Base-by-base conservation (phyloP, 2,888 invertebrate species). In the Deladenus siricidicola region DNA sequence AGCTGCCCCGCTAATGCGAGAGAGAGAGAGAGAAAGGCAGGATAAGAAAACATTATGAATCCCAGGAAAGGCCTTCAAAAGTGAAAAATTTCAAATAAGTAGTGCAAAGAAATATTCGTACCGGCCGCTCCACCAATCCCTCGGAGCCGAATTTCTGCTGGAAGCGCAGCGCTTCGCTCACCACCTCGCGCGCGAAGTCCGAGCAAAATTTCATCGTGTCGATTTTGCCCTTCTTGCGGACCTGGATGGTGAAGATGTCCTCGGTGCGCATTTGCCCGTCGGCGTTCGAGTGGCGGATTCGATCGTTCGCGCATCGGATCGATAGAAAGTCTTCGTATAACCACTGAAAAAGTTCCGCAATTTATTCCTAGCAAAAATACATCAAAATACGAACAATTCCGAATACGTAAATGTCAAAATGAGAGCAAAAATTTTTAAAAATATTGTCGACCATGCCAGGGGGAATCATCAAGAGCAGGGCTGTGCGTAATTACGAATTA, bases 121-220 rank as follows among this genome's bases (percentile, higher is more conserved):
- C 66, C 42, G 51, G 28, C 42, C 44, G 43, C 55, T 63, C 54
- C 8, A 45, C 39, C 34, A 57, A 51, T n/a, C 51, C 39, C 39
- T 63, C 63, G 3, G 57, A 50, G 54, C 67, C 66, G 43, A 76
- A 78, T 49, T 73, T 70, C 8, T 66, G 58, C 50, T 69, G 68
- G 52, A 70, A 70, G 17, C 52, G 44, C 50, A 72, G 54, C n/a
- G 92, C 90, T 78, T 93, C 89, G 6, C 91, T 91, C 50, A 99
- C 83, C 69, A 99, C 85, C 71, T 93, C 86, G 62, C 89, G 86
- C 75, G 94, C 86, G 80, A 91, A 89, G 78, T 98, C 96, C 0
- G 92, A 90, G 14, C 94, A 92, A 80, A 99, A 92, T 78, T 87
- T 88, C 89, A 98, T 94, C 14, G 87, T 86, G 79, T 94, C 96